Conservation (phyloP, 1,140 invertebrate species). For the Achatina immaculata region DNA sequence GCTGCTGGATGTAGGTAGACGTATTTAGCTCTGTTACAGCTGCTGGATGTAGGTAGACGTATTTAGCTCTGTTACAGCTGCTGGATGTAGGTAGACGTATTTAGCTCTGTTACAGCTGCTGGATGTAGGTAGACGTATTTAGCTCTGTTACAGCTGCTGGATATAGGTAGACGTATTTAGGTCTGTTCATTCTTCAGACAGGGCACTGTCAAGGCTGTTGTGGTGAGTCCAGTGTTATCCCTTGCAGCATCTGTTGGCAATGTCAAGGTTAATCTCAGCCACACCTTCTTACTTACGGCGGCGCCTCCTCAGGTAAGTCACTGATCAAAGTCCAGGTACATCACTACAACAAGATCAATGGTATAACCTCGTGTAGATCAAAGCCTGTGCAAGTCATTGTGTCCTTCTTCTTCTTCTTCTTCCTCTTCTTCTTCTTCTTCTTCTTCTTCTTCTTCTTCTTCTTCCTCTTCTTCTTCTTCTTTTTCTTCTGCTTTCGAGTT, state of each 20-base stretch:
- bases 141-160: background rate
- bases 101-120: background rate
- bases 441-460: background rate
- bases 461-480: background rate
- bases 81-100: background rate
- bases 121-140: background rate
- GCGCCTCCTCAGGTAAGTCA: background rate
- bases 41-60: background rate
- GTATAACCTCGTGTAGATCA: background rate
- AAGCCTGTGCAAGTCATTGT: background rate
- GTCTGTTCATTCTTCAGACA: background rate
- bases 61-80: background rate
- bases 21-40: too few species aligned
- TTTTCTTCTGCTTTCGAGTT: background rate
- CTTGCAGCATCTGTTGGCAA: background rate
- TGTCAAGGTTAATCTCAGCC: background rate
- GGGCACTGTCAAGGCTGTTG: background rate
- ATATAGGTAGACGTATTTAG: background rate
- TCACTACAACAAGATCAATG: background rate
- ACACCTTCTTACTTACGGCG: slow-evolving; percentile 1
- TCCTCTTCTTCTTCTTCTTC: background rate
- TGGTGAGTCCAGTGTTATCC: slow-evolving; percentile 1
- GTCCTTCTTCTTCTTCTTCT: background rate
- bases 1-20: too few species aligned
- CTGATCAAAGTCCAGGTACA: background rate